Base-by-base conservation (phyloP, 1,140 invertebrate genomes). In the Meteorus sp. region DNA sequence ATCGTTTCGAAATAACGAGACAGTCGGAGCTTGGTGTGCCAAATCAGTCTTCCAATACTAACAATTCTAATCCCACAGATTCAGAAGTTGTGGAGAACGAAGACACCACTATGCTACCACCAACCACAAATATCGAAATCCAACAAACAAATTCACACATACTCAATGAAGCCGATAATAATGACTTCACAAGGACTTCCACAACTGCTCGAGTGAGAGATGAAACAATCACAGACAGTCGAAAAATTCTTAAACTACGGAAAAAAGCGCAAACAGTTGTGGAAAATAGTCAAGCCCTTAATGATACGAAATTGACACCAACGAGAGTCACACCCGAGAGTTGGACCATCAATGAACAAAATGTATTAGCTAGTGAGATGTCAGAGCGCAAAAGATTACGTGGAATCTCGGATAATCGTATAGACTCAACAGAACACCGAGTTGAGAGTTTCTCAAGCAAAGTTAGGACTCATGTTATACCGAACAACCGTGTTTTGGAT, bases 351-450 rank as follows among this genome's bases (percentile, higher is more conserved):
- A 23, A 22, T 41, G 35, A 58, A 25, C 29, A 43, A 19, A 25
- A 48, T 39, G 23, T 39, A 50, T 25, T 58, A 23, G 25, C 51
- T 25, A 51, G 29, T 31, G 41, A 43, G 17, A 22, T n/a, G 17
- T 13, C 17, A 8, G 23, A 58, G n/a, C 35, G 27, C 19, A 13
- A 43, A 27, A 59, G 39, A 41, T 9, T 43, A 20, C 22, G 17
- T 17, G 17, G 44, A 59, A 59, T 59, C 37, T 15, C 33, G 3
- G 48, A 52, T 22, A 59, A 59, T 29, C 48, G 48, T 19, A 39
- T 52, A 13, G 48, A 59, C 20, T 44, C 47, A 1, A 5, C 35
- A 13, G 50, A 52, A 37, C 50, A 13, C n/a, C 19, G 31, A 13
- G 45, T 15, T 29, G 35, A 41, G 22, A 57, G 11, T 8, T 37